Base-by-base conservation (phyloP, 2,888 invertebrate genomes). In the Hoplodrina blanda region DNA sequence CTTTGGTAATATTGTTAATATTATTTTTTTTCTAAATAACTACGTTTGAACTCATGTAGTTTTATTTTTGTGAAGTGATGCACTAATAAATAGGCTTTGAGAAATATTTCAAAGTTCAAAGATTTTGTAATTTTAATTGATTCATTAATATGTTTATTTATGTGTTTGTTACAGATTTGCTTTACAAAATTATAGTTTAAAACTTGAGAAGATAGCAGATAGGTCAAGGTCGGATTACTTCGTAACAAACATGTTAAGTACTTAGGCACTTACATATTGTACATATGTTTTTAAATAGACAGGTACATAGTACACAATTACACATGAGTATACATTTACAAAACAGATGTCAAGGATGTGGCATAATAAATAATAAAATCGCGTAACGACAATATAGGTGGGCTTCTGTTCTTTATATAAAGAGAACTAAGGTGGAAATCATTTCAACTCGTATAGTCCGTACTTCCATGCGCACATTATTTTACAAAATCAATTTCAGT, bases 401-500 rank as follows among this genome's bases (percentile, higher is more conserved):
- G 25, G 25, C 25, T 25, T 2, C 46, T 1, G 30, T 15, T 13
- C 4, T 30, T 37, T n/a, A 59, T 15, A 13, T 33, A 69, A 55
- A 30, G 17, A 19, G 25, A 30, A 61, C 20, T 67, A 50, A 30
- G 13, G 41, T 44, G 44, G 13, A 50, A 44, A 57, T 62, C 0
- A 44, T 25, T 61, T 56, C 13, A 72, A 13, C 19, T 52, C 1
- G 46, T 44, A 50, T 55, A 56, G 30, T 63, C 20, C 4, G 15
- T 62, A 49, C 33, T 20, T 33, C 41, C 53, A 62, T 20, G 49
- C 33, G 46, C 33, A 62, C 55, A 59, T 63, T 56, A 41, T 70
- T 82, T 66, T 69, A 63, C 33, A 68, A 67, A 75, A 70, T 61
- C 67, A 69, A 59, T 76, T 76, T 66, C 64, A 60, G 69, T 73